Base-by-base conservation (phyloP, 2,888 invertebrate species). In the Acholoe squamosa region DNA sequence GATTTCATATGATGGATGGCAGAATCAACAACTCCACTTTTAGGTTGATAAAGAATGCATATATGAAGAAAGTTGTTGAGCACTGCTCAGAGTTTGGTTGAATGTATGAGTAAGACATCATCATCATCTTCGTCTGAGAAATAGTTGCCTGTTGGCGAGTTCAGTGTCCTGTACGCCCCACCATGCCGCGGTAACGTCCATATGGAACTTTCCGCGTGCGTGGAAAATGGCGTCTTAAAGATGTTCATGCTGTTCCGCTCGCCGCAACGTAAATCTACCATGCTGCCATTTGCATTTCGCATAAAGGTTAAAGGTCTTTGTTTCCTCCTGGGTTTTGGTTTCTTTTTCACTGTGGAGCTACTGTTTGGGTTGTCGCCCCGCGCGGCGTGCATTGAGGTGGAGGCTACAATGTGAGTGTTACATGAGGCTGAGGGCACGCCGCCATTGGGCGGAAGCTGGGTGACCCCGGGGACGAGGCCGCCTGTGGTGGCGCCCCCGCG, bases 41-140 rank as follows among this genome's bases (percentile, higher is more conserved):
- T 80, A 80, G 33, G 80, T 80, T 43, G 80, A 80, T 80, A 34
- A 80, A 80, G 80, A 80, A 80, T 80, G 80, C 80, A 80, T 80
- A 80, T 80, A 80, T 80, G 80, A 80, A 80, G 25, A 80, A 80
- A 80, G 80, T 43, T 80, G 80, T 86, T 86, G 86, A 86, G 86
- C 86, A 54, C 86, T 28, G 86, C 86, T 86, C 86, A 89, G 71
- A 89, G 71, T 80, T 90, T 90, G 51, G 80, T 77, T 90, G 71
- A 76, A 54, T 90, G 90, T 54, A 90, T 90, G 80, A 90, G 90
- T 77, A 90, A 76, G 28, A 90, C 90, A 43, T 90, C 54, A 54
- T 90, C 90, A 90, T 90, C 90, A 54, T 90, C 90, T 28, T 90
- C 90, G 52, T 90, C 90, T 31, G 90, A 90, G 84, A 90, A 90